These are phyloP conservation scores for Drosophila pseudoobscura DNA, from an alignment of 1,140 invertebrate genomes.

Conservation along the genomic window DNA sequence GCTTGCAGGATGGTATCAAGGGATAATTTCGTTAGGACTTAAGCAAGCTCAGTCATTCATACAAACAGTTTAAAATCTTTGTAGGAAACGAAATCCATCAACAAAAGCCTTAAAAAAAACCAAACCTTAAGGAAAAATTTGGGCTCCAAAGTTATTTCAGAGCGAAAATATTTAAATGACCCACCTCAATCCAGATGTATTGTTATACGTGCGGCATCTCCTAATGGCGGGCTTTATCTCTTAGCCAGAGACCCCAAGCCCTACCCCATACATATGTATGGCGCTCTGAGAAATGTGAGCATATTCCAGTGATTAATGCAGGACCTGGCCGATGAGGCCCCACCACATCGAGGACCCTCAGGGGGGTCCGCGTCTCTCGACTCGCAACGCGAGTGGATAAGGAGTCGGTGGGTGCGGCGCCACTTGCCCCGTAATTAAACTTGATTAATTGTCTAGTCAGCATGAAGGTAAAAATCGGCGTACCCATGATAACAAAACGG, in stretches of 20 bases:
- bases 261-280: slow-evolving; percentile 41
- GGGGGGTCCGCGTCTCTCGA: slow-evolving; percentile 9
- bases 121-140: not conserved
- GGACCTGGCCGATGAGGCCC: slow-evolving; percentile 41
- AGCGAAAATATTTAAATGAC: slow-evolving; percentile 72
- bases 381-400: slow-evolving; percentile 2
- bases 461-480: slow-evolving; percentile 79
- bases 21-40: too few relatives aligned
- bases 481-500: slow-evolving; percentile 73
- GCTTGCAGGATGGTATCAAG: too few relatives aligned
- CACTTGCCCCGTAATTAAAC: slow-evolving; percentile 65
- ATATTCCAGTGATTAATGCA: slow-evolving; percentile 78
- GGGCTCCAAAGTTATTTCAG: slow-evolving; percentile 10
- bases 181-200: slow-evolving; percentile 56
- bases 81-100: too few relatives aligned
- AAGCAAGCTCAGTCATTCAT: too few relatives aligned
- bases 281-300: slow-evolving; percentile 69
- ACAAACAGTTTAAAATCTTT: too few relatives aligned
- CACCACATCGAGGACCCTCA: slow-evolving; percentile 27
- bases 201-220: slow-evolving; percentile 63
- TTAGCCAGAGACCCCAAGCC: not conserved
- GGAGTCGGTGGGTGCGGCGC: slow-evolving; percentile 15
- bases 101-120: too few relatives aligned
- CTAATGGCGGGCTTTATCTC: slow-evolving; percentile 60
- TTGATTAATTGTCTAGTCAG: slow-evolving; percentile 78